Evolutionary conservation across 2,113 vertebrate genomes (phyloP).

Genomic region (Cheilinus undulatus): DNA sequence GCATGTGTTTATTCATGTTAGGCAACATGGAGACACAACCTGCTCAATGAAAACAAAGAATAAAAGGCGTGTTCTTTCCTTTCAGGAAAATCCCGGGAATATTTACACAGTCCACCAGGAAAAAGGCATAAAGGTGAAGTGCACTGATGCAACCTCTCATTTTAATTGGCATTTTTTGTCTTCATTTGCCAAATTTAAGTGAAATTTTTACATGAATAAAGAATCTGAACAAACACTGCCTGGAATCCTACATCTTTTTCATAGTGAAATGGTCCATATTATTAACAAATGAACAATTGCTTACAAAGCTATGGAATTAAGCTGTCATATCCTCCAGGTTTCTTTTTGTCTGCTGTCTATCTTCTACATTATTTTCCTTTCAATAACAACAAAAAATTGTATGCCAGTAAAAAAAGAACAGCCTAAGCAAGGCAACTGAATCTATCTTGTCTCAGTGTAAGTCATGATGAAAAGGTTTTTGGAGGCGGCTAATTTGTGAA

Average conservation of each 20-base stretch:
- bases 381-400: neutral
- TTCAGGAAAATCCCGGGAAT: conserved; percentile 9
- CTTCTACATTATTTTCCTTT: neutral
- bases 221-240: no score
- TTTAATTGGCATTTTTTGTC: no score
- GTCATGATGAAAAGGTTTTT: conserved; percentile 38
- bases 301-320: neutral
- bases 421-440: neutral
- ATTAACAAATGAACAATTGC: neutral
- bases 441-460: conserved; percentile 17
- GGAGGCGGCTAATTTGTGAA: conserved; percentile 59
- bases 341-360: neutral
- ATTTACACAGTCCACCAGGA: neutral
- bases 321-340: neutral
- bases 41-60: conserved; percentile 25
- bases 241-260: no score
- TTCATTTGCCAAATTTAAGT: no score
- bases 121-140: neutral
- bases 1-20: conserved; percentile 19
- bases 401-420: neutral
- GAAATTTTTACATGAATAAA: no score
- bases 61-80: neutral
- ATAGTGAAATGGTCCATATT: no score
- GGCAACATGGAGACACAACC: neutral
- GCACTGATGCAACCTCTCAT: no score